These are phyloP conservation scores for Leptobrachium leishanense DNA, from an alignment of 2,113 vertebrate genomes.

Conservation along the genomic window DNA sequence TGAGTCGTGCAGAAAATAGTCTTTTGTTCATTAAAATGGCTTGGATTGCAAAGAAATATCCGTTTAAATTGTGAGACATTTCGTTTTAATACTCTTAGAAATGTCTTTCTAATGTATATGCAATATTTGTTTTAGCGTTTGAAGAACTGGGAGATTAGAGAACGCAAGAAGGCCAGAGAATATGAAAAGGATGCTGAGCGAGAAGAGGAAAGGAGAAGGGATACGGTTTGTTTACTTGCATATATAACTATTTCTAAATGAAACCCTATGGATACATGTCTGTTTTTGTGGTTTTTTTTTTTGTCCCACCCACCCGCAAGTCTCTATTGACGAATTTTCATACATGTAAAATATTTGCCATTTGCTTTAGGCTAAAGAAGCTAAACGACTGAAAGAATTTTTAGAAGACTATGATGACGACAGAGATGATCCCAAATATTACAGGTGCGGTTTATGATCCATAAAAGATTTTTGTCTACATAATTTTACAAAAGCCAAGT, in stretches of 20 bases:
- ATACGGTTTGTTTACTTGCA: slow-evolving; percentile 75
- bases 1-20: no score
- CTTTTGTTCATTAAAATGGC: no score
- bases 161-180: slow-evolving; percentile 93
- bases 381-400: slow-evolving; percentile 95
- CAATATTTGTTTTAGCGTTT: slow-evolving; percentile 71
- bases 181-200: slow-evolving; percentile 92
- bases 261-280: not conserved
- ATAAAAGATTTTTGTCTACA: no score
- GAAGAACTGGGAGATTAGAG: slow-evolving; percentile 98
- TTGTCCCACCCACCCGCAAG: not conserved
- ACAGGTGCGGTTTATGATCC: slow-evolving; percentile 70
- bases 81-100: no score
- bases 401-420: slow-evolving; percentile 98
- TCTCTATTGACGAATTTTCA: no score
- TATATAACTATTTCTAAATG: not conserved
- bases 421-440: slow-evolving; percentile 96
- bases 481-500: no score
- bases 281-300: not conserved
- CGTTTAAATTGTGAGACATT: no score
- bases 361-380: slow-evolving; percentile 85
- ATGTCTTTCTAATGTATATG: no score
- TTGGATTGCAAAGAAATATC: no score
- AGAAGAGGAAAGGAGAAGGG: slow-evolving; percentile 90
- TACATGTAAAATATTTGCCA: not conserved